Evolutionary conservation across 2,888 invertebrate species (phyloP).

Genomic region (Saturnia japonica): DNA sequence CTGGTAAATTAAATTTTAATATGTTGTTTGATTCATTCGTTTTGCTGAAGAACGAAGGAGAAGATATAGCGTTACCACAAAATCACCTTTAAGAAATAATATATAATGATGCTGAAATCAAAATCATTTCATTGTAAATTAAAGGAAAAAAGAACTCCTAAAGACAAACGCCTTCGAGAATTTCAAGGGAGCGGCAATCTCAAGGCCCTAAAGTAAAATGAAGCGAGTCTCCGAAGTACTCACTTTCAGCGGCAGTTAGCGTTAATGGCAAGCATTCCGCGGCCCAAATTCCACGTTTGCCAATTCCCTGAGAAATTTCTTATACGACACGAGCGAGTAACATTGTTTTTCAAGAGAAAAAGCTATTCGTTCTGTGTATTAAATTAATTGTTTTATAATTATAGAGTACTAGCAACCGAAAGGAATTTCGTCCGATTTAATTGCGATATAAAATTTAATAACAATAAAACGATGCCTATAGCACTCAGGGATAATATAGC

Average conservation of each 20-base stretch:
- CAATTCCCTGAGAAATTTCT: slow-evolving; percentile 29
- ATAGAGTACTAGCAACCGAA: too few species aligned
- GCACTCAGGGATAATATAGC: too few species aligned
- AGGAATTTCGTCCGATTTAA: background rate
- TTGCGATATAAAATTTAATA: too few species aligned
- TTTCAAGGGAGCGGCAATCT: slow-evolving; percentile 27
- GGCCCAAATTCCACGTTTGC: slow-evolving; percentile 40
- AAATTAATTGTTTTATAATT: background rate
- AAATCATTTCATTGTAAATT: background rate
- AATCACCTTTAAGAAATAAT: too few species aligned
- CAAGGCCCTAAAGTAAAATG: slow-evolving; percentile 47
- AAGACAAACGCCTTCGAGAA: slow-evolving; percentile 21
- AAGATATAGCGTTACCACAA: too few species aligned
- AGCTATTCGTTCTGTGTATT: background rate
- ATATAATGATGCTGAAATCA: background rate
- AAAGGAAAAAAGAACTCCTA: background rate
- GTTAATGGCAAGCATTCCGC: slow-evolving; percentile 55
- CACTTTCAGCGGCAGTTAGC: slow-evolving; percentile 52
- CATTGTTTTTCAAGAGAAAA: slow-evolving; percentile 15
- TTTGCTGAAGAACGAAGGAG: too few species aligned
- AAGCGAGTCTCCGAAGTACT: slow-evolving; percentile 50
- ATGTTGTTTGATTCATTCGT: too few species aligned
- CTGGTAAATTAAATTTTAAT: too few species aligned
- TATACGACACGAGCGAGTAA: slow-evolving; percentile 15
- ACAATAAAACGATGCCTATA: too few species aligned